These are phyloP conservation scores for Hydrozoanthus gracilis DNA, from an alignment of 92 coral and sea anemone species.

Conservation along the genomic window DNA sequence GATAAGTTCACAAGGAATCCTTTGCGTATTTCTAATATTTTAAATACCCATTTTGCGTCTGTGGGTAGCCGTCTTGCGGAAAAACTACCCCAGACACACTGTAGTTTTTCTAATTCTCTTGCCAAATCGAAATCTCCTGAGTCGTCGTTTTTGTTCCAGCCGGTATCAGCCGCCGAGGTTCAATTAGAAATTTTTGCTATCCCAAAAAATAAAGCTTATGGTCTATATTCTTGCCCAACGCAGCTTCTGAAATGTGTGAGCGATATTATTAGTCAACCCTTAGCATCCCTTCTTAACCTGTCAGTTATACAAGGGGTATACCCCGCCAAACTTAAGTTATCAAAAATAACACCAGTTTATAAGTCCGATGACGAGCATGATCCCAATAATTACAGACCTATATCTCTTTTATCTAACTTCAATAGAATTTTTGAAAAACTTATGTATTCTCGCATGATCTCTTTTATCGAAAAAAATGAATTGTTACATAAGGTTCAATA, in stretches of 20 bases:
- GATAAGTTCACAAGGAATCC: conserved; percentile 27
- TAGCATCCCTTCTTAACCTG: too few species aligned
- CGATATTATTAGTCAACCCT: neutral
- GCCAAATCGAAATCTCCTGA: neutral
- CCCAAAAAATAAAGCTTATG: too few species aligned
- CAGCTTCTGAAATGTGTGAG: conserved; percentile 23
- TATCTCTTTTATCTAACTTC: too few species aligned
- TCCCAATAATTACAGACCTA: conserved; percentile 30
- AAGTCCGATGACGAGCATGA: conserved; percentile 43
- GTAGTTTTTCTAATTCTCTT: neutral
- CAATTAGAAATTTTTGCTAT: too few species aligned
- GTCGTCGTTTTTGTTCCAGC: neutral
- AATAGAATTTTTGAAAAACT: neutral
- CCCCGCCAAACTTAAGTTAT: conserved; percentile 16
- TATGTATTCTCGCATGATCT: conserved; percentile 8
- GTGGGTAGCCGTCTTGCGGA: conserved; percentile 23
- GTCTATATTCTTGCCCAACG: too few species aligned
- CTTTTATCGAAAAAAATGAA: conserved; percentile 8
- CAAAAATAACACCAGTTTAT: conserved; percentile 38
- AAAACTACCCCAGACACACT: neutral
- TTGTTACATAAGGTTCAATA: conserved; percentile 27
- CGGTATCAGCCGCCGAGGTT: neutral
- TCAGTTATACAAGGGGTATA: conserved; percentile 2
- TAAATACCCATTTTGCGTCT: conserved; percentile 25
- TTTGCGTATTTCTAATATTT: conserved; percentile 20